These are phyloP conservation scores for Rhinoptilus africanus DNA, from an alignment of 2,113 vertebrate genomes.

Conservation along the genomic window DNA sequence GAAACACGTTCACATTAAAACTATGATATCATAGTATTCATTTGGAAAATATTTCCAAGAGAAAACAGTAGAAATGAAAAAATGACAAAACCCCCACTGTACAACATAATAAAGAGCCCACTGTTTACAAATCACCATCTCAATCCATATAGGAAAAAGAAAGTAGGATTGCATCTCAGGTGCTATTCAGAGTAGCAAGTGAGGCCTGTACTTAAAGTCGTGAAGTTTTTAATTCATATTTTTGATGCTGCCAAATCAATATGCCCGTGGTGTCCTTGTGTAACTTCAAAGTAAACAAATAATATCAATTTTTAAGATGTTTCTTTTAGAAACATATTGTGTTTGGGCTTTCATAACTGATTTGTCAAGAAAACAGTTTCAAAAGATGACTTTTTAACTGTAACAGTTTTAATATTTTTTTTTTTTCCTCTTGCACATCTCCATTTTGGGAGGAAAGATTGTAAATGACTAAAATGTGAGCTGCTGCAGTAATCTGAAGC, in stretches of 20 bases:
- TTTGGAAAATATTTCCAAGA: background rate
- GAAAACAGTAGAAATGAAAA: background rate
- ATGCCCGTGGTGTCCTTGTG: background rate
- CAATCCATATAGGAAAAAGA: background rate
- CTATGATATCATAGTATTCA: background rate
- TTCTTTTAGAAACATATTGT: background rate
- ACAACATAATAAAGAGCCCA: background rate
- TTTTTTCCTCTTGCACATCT: background rate
- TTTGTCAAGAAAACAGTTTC: background rate
- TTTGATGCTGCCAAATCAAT: background rate
- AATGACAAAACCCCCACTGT: background rate
- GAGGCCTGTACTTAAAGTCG: conserved; percentile 3
- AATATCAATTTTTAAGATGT: background rate
- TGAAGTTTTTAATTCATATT: background rate
- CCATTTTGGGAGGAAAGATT: conserved; percentile 9
- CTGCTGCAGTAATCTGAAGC: background rate
- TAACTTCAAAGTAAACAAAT: background rate
- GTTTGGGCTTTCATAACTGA: background rate
- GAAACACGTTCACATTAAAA: background rate
- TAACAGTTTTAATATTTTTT: background rate
- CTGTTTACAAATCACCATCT: background rate
- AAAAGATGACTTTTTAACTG: background rate
- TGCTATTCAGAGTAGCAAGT: background rate
- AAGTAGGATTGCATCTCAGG: background rate
- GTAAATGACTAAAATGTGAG: background rate